Base-by-base conservation (phyloP, 92 coral and sea anemone genomes). In the Siderastrea radians region DNA sequence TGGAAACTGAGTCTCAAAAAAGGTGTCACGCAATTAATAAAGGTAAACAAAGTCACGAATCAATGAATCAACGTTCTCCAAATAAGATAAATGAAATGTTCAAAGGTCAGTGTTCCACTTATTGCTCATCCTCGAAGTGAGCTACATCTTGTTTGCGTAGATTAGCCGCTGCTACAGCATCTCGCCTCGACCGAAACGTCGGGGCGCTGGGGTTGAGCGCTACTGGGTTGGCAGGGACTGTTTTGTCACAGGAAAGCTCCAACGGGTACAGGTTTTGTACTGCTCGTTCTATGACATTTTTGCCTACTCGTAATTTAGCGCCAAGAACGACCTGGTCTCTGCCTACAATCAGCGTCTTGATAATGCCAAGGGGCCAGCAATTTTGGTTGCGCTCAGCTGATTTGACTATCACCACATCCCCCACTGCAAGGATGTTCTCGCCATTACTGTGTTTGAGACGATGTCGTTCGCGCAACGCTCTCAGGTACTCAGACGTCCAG, bases 401-500 rank as follows among this genome's bases (percentile, higher is more conserved):
- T 53, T 84, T 59, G 70, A 84, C 61, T 3, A 84, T 58, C 55
- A 74, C 88, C 6, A 84, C 80, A 60, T 84, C 72, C 3, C 87
- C 60, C 38, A 70, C 68, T 17, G 70, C 54, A 54, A 83, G 87
- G 43, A 16, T 16, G 16, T 43, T 45, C 62, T 58, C 50, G 7
- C 1, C 51, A 43, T 73, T 51, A 17, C 79, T 74, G 6, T 77
- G 77, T 68, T 86, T 86, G 15, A 86, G 49, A 13, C 62, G 89
- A 17, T 85, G 89, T 7, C 89, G 77, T 38, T 85, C 89, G 1
- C 89, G 19, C 52, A 85, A 57, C n/a, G 89, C 75, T 77, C 89
- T 26, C 54, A 85, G 46, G 83, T 76, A 85, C 49, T 85, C 75
- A 9, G 45, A 6, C 2, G 89, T 85, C 89, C 77, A 75, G 6